These are phyloP conservation scores for Ichneumon xanthorius DNA, from an alignment of 2,888 invertebrate species.

Conservation along the genomic window DNA sequence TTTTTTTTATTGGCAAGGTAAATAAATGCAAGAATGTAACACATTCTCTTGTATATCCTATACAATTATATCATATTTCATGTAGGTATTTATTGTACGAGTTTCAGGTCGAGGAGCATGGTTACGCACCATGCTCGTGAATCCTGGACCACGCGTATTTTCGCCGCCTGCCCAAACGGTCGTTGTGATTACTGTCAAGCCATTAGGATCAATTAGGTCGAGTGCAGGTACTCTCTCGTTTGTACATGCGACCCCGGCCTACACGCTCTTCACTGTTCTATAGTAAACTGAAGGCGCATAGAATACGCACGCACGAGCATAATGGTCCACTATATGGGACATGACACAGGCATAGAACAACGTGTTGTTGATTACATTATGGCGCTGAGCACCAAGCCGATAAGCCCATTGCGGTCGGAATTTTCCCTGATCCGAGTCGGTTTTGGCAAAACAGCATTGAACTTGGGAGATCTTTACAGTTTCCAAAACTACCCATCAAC, in stretches of 20 bases:
- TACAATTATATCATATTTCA: neutral
- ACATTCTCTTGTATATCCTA: neutral
- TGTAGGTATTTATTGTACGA: neutral
- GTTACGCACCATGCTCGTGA: neutral
- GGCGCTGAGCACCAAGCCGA: neutral
- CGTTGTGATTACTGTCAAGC: slow-evolving; percentile 49
- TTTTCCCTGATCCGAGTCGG: neutral
- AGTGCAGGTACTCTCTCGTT: slow-evolving; percentile 47
- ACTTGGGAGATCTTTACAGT: neutral
- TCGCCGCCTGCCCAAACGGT: slow-evolving; percentile 36
- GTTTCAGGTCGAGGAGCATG: neutral
- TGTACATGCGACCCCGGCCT: slow-evolving; percentile 25
- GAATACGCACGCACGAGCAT: neutral
- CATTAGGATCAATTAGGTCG: slow-evolving; percentile 56
- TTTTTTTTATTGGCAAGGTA: too few species aligned
- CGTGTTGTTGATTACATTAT: slow-evolving; percentile 31
- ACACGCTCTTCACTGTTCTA: slow-evolving; percentile 6
- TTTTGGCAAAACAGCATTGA: neutral
- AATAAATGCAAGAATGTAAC: too few species aligned
- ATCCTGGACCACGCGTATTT: slow-evolving; percentile 24
- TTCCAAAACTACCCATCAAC: neutral
- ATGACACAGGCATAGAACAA: slow-evolving; percentile 8
- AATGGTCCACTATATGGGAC: neutral
- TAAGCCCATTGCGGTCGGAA: neutral
- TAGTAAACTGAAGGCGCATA: neutral